phyloP scores from a whole-genome alignment of 2,113 vertebrate genomes.

The Eidolon helvum region DNA sequence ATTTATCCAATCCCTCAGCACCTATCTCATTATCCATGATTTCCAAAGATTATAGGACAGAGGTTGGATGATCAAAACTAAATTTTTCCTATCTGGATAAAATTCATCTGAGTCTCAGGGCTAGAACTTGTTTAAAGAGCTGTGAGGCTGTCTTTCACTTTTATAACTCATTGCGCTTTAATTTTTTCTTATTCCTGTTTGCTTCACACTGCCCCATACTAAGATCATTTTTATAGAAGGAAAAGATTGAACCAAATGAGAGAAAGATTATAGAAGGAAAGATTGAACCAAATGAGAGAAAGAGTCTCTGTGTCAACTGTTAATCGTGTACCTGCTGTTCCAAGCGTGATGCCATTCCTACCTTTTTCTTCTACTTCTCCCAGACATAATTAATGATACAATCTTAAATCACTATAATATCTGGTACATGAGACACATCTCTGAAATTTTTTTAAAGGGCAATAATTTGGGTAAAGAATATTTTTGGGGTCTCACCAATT shows the following conservation, averaged over 20 bases:
- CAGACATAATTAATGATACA: not conserved
- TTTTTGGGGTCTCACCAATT: not conserved
- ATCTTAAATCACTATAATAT: not conserved
- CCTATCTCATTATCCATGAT: not conserved
- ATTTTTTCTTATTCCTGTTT: not conserved
- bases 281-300: not conserved
- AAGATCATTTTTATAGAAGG: not conserved
- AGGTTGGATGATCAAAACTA: not conserved
- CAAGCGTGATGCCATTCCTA: not conserved
- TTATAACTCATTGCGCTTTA: not conserved
- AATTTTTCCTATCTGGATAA: not conserved
- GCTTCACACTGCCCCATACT: not conserved
- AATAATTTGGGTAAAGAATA: not conserved
- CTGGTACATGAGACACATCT: not conserved
- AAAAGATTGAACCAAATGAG: not conserved
- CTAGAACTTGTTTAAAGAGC: not conserved
- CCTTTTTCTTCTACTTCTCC: not conserved
- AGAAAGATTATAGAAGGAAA: not conserved
- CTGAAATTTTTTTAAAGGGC: conserved; percentile 1
- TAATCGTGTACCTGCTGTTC: not conserved
- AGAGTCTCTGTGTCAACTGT: not conserved
- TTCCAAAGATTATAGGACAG: not conserved
- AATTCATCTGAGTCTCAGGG: not conserved
- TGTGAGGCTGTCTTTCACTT: not conserved
- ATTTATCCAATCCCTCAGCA: not conserved